A percentile compares a stretch with the other conserved stretches of the same genome.
phyloP scores from a whole-genome alignment of 2,888 invertebrate genomes.

The Platycheirus albimanus region DNA sequence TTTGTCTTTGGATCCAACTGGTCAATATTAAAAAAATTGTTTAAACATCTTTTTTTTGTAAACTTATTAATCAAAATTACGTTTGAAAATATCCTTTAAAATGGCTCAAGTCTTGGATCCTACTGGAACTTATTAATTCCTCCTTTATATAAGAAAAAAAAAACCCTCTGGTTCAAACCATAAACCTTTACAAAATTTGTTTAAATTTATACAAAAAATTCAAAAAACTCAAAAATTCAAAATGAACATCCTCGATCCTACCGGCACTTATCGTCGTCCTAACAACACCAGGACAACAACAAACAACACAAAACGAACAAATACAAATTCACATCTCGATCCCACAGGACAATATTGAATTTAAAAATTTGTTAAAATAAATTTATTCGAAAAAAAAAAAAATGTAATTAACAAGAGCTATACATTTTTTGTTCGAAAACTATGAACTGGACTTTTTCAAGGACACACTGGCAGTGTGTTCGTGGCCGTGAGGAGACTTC shows the following conservation, averaged over 20 bases:
- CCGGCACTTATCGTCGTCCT: conserved; percentile 81
- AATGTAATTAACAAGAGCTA: conserved; percentile 58
- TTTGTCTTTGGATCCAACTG: conserved; percentile 81
- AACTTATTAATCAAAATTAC: background rate
- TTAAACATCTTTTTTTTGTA: conserved; percentile 4
- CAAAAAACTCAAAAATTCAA: conserved; percentile 61
- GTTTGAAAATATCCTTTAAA: conserved; percentile 62
- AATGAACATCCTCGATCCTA: conserved; percentile 80
- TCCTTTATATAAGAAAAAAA: no score
- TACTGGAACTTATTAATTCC: conserved; percentile 80
- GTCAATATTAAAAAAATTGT: conserved; percentile 79
- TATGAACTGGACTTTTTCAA: conserved; percentile 71
- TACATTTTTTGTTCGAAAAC: conserved; percentile 27
- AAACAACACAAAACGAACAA: conserved; percentile 75
- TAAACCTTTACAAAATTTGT: background rate
- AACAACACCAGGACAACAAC: conserved; percentile 76
- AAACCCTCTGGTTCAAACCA: background rate
- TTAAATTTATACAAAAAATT: background rate
- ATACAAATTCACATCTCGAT: conserved; percentile 77
- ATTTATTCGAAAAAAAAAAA: conserved; percentile 5
- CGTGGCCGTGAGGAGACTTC: conserved; percentile 83
- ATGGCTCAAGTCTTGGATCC: conserved; percentile 81
- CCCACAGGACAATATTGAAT: conserved; percentile 81
- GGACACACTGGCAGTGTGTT: conserved; percentile 80
- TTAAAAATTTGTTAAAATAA: conserved; percentile 39